Evolutionary conservation across 2,797 vertebrate species (phyloP).

Genomic region (Danio kyathit): DNA sequence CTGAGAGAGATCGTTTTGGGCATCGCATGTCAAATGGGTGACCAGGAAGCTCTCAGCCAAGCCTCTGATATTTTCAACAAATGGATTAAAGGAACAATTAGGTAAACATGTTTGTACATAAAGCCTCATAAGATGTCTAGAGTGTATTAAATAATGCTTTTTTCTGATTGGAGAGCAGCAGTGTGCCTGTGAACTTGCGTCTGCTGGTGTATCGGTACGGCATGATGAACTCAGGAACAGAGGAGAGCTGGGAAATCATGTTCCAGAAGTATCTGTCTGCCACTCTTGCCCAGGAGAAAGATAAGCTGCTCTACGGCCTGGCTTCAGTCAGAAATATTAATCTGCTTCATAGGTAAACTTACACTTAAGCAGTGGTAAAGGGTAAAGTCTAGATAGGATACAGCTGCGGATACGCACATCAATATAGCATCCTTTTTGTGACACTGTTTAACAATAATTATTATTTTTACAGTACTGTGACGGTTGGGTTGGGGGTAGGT

Average conservation of each 20-base stretch:
- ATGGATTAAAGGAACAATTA: conserved; percentile 78
- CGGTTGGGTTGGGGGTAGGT: no score
- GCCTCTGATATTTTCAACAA: conserved; percentile 79
- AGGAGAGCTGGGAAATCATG: conserved; percentile 84
- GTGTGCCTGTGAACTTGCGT: conserved; percentile 87
- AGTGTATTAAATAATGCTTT: conserved; percentile 12
- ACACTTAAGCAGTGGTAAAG: background rate
- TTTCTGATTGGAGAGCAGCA: conserved; percentile 68
- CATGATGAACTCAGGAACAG: conserved; percentile 85
- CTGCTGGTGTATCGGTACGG: conserved; percentile 92
- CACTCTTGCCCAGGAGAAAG: conserved; percentile 94
- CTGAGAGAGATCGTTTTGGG: conserved; percentile 86
- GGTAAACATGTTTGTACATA: conserved; percentile 63
- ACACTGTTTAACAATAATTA: no score
- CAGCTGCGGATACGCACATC: no score
- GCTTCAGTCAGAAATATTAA: conserved; percentile 84
- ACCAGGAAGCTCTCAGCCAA: conserved; percentile 70
- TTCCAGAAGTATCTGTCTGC: conserved; percentile 82
- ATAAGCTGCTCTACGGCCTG: conserved; percentile 93
- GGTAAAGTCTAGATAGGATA: no score
- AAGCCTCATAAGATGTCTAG: background rate
- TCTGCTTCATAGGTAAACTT: conserved; percentile 84
- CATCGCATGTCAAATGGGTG: conserved; percentile 87
- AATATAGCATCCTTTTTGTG: no score
- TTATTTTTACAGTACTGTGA: no score